These are phyloP conservation scores for Eclectus roratus DNA, from an alignment of 2,113 vertebrate genomes.

Conservation along the genomic window DNA sequence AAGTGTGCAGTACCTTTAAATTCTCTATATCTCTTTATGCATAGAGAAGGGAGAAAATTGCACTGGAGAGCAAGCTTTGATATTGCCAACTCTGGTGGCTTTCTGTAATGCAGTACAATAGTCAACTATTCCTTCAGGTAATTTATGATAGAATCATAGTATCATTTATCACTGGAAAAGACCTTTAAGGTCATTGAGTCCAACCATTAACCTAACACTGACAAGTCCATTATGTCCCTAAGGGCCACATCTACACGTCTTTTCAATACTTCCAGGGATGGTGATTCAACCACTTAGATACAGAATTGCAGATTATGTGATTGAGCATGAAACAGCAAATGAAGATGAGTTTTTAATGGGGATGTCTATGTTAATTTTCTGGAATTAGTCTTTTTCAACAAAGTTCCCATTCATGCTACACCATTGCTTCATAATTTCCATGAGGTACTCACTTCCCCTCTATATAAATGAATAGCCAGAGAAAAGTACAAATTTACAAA, in stretches of 20 bases:
- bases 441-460: neutral
- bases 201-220: neutral
- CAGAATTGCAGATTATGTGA: neutral
- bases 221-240: neutral
- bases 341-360: neutral
- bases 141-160: neutral
- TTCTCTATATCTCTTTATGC: neutral
- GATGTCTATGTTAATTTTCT: neutral
- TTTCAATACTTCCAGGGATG: neutral
- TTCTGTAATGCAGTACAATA: neutral
- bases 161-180: neutral
- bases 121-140: neutral
- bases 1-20: neutral
- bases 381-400: neutral
- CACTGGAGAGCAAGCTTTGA: neutral
- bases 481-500: neutral
- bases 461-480: neutral
- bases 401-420: neutral
- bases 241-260: neutral
- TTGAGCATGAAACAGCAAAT: neutral
- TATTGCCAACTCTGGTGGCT: neutral
- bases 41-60: neutral
- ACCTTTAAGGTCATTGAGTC: neutral
- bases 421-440: neutral
- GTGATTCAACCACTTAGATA: neutral